phyloP scores from a whole-genome alignment of 2,113 vertebrate species.

The Peromyscus maniculatus region DNA sequence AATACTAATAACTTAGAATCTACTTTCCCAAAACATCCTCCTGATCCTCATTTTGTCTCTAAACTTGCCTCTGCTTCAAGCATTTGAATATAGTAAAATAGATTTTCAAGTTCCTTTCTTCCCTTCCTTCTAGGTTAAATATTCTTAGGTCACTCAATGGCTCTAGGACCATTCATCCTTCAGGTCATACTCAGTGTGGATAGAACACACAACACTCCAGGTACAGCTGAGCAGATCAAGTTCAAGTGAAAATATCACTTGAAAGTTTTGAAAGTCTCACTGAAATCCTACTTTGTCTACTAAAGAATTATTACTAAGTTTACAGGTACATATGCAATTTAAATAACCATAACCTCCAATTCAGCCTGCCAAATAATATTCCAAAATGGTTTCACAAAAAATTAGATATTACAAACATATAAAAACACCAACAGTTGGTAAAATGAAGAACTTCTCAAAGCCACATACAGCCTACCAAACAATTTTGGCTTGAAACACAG shows the following conservation, averaged over 20 bases:
- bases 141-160: not conserved
- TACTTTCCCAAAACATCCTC: not conserved
- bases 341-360: constrained; percentile 8
- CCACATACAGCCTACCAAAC: not conserved
- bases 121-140: constrained; percentile 33
- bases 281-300: not conserved
- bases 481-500: not conserved
- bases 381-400: constrained; percentile 36
- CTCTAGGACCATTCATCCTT: not conserved
- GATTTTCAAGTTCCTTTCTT: constrained; percentile 9
- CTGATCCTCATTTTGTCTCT: not conserved
- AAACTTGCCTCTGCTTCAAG: not conserved
- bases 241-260: not conserved
- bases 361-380: constrained; percentile 38
- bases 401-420: not conserved
- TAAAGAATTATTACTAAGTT: not conserved
- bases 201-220: not conserved
- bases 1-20: not conserved
- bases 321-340: constrained; percentile 26
- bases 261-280: not conserved
- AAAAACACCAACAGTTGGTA: not conserved
- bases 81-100: not conserved
- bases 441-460: not conserved
- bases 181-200: not conserved
- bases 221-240: constrained; percentile 13